Conservation (phyloP, 1,140 invertebrate genomes). For the Mycetomoellerius zeteki region DNA sequence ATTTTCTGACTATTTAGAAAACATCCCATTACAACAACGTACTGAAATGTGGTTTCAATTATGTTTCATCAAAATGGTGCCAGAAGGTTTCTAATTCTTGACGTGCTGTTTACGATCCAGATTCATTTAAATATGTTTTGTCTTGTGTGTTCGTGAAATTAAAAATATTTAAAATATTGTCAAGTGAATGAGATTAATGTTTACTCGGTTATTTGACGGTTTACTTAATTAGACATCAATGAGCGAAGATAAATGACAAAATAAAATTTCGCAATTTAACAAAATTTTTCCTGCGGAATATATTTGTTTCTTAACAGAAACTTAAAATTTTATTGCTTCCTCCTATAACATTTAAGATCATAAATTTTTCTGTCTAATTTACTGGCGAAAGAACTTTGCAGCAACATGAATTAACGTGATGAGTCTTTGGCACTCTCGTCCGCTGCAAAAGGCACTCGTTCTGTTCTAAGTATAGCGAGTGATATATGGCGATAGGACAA, state of each 20-base stretch:
- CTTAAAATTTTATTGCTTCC: neutral
- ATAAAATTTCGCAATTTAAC: neutral
- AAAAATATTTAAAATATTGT: neutral
- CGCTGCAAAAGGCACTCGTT: slow-evolving; percentile 59
- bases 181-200: neutral
- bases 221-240: neutral
- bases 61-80: slow-evolving; percentile 44
- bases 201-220: neutral
- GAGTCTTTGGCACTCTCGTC: slow-evolving; percentile 25
- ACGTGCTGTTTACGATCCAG: slow-evolving; percentile 8
- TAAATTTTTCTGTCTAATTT: slow-evolving; percentile 4
- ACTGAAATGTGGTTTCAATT: too few species aligned
- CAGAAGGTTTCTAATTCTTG: slow-evolving; percentile 19
- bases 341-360: neutral
- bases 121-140: neutral
- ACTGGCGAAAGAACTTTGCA: neutral
- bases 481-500: slow-evolving; percentile 51
- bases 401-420: slow-evolving; percentile 40
- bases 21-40: too few species aligned
- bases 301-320: neutral
- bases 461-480: slow-evolving; percentile 57
- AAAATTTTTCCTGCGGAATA: neutral
- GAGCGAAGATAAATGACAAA: neutral
- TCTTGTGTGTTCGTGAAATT: neutral
- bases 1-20: too few species aligned